Percentiles rank a stretch among this genome's conserved stretches.
These are phyloP conservation scores for Xiphorhynchus erythropygius DNA, from an alignment of 2,797 vertebrate genomes.

Conservation along the genomic window DNA sequence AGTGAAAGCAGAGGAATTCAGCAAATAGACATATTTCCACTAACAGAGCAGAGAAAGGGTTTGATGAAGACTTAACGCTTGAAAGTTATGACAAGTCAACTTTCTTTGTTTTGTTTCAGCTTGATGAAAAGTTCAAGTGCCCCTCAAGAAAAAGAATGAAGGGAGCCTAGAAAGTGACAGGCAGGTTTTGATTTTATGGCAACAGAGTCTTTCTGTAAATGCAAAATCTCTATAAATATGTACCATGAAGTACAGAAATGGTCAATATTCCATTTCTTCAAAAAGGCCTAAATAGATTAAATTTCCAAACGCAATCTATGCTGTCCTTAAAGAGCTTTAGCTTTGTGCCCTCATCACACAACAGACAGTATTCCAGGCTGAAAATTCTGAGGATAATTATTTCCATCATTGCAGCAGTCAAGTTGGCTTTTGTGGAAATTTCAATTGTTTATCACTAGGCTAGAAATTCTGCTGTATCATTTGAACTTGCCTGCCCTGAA, in stretches of 20 bases:
- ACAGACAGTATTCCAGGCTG: background rate
- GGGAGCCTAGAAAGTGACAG: background rate
- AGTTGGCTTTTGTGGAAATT: background rate
- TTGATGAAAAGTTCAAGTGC: background rate
- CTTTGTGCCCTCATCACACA: background rate
- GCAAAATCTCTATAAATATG: background rate
- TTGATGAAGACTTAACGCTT: rapidly evolving
- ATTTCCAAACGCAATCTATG: background rate
- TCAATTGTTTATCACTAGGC: background rate
- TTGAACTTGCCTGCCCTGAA: background rate
- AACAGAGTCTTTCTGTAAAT: background rate
- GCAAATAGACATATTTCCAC: background rate
- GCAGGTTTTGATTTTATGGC: background rate
- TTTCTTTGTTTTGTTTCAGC: background rate
- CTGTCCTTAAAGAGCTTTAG: background rate
- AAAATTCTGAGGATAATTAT: background rate
- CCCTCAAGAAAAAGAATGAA: background rate
- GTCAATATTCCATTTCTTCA: background rate
- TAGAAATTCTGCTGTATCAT: background rate
- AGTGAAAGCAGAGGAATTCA: background rate
- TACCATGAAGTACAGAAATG: background rate
- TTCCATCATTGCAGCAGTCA: background rate
- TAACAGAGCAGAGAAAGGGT: background rate
- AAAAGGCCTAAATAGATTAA: background rate
- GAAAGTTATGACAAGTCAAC: background rate